Base-by-base conservation (phyloP, 1,140 invertebrate species). In the Drosophila sturtevanti region DNA sequence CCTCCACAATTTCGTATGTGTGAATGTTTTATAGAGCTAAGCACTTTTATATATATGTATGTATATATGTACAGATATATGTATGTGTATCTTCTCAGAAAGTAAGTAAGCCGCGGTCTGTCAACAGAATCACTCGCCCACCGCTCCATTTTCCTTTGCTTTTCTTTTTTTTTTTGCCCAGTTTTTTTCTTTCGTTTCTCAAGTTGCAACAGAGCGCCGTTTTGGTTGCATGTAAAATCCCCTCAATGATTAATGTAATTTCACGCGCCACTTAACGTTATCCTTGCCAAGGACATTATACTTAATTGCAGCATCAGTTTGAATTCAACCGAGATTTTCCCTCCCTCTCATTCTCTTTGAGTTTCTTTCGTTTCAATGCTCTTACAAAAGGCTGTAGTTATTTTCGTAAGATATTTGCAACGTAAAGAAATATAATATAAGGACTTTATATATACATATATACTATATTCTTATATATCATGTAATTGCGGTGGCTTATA, bases 191-290 rank as follows among this genome's bases (percentile, higher is more conserved):
- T 18, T 10, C 14, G 11, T 27, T 34, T 65, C 71, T 79, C 79
- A 61, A 68, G 60, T 56, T 69, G 72, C 72, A 76, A 68, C 64
- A 41, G 72, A 58, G 72, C 62, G 56, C 76, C 63, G 63, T 73
- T 48, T 63, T 59, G 68, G 64, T 68, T 86, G 82, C 82, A 87
- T 87, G 84, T 81, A 80, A 90, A 76, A 91, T 86, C 81, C 76
- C 78, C 76, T 89, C 81, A 90, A 91, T 91, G 89, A 91, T 91
- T 90, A 90, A 91, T 91, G 89, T 90, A 91, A 91, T 91, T 91
- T 91, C 79, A 91, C 89, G 84, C 89, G 84, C 89, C 81, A 91
- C 89, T 91, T 90, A 90, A 82, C 89, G 81, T 90, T 90, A 91
- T 91, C 81, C 89, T 90, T 80, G 79, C 24, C 89, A 91, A 91